Base-by-base conservation (phyloP, 1,140 invertebrate species). In the Glossosoma conforme region DNA sequence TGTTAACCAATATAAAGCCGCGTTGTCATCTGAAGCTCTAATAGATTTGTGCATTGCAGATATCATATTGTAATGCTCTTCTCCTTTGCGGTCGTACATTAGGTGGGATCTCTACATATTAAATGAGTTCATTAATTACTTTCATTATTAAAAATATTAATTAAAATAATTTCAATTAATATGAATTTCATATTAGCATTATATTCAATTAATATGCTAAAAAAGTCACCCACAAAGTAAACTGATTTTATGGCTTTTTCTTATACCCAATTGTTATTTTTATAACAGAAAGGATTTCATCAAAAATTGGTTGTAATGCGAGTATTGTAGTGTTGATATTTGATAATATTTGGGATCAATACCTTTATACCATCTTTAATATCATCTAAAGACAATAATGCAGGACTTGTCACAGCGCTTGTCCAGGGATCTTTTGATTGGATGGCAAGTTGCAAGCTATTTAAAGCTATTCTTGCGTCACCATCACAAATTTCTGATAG, bases 31-130 rank as follows among this genome's bases (percentile, higher is more conserved):
- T 11, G 85, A 83, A 0, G 87, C 88, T 60, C 90, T 75, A n/a
- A 93, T 85, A 0, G 87, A 89, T 67, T 93, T 92, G 56, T 90
- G 87, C 24, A 92, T 69, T 0, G 89, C 89, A 8, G 89, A 91
- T 58, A 87, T 85, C 18, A 81, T 82, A 61, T 91, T 86, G 64
- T 90, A 93, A 68, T 91, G 88, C 62, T 90, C 84, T 49, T 92
- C 89, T 11, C 89, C 88, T 65, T 81, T 80, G 48, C 79, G 77
- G 61, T 92, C 89, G 66, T 91, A 91, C 11, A 89, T 55, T 54
- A 89, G 74, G 63, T 86, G 84, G 17, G 82, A 79, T 59, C 80
- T 79, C 65, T 85, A 11, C 84, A 65, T 35, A 62, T 64, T 41
- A 17, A 18, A 46, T 24, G 24, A 17, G 8, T 30, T 30, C n/a